phyloP scores from a whole-genome alignment of 2,888 invertebrate species.

The Dynastes maya region DNA sequence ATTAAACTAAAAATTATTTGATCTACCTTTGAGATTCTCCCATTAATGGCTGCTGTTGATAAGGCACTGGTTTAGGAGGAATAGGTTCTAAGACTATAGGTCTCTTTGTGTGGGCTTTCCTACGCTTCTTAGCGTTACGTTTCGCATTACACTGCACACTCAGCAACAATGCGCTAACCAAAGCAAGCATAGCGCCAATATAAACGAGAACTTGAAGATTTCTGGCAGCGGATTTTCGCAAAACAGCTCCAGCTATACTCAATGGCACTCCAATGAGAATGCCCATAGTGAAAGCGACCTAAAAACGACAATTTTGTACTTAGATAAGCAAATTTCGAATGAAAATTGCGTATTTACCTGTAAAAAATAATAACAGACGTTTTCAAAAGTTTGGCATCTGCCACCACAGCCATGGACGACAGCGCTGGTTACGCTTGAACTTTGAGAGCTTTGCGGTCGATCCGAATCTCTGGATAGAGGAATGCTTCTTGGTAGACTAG shows the following conservation, averaged over 20 bases:
- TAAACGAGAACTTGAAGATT: constrained; percentile 79
- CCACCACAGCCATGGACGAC: constrained; percentile 80
- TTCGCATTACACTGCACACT: constrained; percentile 78
- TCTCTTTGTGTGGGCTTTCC: constrained; percentile 63
- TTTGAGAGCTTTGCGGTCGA: constrained; percentile 67
- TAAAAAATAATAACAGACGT: constrained; percentile 81
- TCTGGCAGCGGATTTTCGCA: constrained; percentile 77
- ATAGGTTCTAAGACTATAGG: constrained; percentile 65
- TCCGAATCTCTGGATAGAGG: constrained; percentile 59
- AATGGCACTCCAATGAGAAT: constrained; percentile 78
- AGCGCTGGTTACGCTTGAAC: constrained; percentile 69
- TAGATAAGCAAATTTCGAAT: not conserved
- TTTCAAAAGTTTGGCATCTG: constrained; percentile 80
- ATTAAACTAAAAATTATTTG: not conserved
- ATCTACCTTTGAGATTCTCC: constrained; percentile 54
- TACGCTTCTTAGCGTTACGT: constrained; percentile 62
- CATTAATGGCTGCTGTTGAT: constrained; percentile 57
- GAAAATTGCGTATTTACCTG: constrained; percentile 70
- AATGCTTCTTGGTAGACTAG: constrained; percentile 48
- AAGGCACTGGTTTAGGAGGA: constrained; percentile 53
- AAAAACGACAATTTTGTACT: constrained; percentile 55
- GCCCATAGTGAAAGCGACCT: constrained; percentile 80
- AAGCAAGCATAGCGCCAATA: constrained; percentile 77
- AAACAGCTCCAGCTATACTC: constrained; percentile 78
- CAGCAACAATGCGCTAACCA: constrained; percentile 77